Base-by-base conservation (phyloP, 2,113 vertebrate species). In the Talpa occidentalis region DNA sequence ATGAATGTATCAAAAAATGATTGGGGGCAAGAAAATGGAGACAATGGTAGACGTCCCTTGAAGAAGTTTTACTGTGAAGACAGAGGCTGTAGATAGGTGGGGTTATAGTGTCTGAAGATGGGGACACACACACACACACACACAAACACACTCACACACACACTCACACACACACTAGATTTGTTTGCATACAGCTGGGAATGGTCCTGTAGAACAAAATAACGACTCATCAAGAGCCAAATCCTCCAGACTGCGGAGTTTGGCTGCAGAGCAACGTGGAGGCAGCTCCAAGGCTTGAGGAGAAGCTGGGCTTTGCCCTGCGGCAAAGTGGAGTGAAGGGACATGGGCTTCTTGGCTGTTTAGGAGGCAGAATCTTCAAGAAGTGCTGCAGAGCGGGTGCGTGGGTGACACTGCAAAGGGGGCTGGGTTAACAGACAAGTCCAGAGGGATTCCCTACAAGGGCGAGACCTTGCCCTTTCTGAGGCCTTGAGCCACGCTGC, bases 401-500 rank as follows among this genome's bases (percentile, higher is more conserved):
- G 35, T 77, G 56, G 59, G n/a, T 74, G 49, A 35, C 60, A 30
- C 32, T 16, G 3, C 6, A 54, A 49, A 95, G 22, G 30, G 32
- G 40, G 19, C 52, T 60, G 59, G 74, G 44, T 32, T 16, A 54
- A 44, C 84, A 42, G 86, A 15, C 22, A 40, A 35, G 42, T 37
- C n/a, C 10, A 84, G 83, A 44, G 37, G 42, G n/a, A 24, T 4
- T 82, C 21, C 0, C 22, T 5, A 22, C 14, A 2, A 6, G 2
- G 28, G 37, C 4, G 67, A 70, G 80, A 32, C 22, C 14, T 10
- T 12, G 24, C 1, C 21, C 16, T 52, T 24, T 12, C 54, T 15
- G 44, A 32, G 59, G 9, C 35, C 15, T 26, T 10, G 2, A 14
- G 9, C 17, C 2, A 1, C 0, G 40, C 35, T 24, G 26, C 14